Evolutionary conservation across 37 sponge, comb jelly and placozoan species (phyloP).

Genomic region (Spongilla lacustris): DNA sequence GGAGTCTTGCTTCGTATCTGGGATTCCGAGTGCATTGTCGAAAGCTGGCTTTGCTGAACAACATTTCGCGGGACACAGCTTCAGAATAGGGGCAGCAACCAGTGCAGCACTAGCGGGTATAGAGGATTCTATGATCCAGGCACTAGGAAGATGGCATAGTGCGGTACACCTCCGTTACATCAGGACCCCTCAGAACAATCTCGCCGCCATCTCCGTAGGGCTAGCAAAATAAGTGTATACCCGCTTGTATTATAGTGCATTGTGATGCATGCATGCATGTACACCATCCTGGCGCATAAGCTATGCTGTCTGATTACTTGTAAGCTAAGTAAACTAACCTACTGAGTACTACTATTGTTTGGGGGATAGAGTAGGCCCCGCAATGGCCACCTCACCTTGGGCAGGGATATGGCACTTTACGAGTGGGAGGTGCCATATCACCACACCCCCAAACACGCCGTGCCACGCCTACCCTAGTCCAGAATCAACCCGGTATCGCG

Average conservation of each 20-base stretch:
- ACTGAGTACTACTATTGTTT: neutral
- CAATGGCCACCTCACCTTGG: neutral
- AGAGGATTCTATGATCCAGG: neutral
- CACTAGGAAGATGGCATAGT: slow-evolving; percentile 12
- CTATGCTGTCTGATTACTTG: too few species aligned
- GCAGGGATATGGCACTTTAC: neutral
- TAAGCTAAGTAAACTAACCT: too few species aligned
- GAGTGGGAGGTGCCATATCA: neutral
- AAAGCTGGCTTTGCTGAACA: neutral
- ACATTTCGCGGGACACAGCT: slow-evolving; percentile 15
- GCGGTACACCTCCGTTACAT: slow-evolving; percentile 4
- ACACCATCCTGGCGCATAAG: too few species aligned
- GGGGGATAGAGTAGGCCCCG: neutral
- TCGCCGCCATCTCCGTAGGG: too few species aligned
- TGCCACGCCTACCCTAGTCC: neutral
- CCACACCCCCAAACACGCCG: neutral
- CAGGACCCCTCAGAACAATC: neutral
- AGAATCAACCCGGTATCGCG: neutral
- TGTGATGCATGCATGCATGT: too few species aligned
- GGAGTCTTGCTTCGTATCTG: neutral
- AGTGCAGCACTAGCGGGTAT: slow-evolving; percentile 14
- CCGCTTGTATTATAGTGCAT: neutral
- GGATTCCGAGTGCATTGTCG: neutral
- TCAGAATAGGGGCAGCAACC: slow-evolving; percentile 14
- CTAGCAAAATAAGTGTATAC: neutral